Conservation (phyloP, 2,113 vertebrate species). For the Leptobrachium ailaonicum region DNA sequence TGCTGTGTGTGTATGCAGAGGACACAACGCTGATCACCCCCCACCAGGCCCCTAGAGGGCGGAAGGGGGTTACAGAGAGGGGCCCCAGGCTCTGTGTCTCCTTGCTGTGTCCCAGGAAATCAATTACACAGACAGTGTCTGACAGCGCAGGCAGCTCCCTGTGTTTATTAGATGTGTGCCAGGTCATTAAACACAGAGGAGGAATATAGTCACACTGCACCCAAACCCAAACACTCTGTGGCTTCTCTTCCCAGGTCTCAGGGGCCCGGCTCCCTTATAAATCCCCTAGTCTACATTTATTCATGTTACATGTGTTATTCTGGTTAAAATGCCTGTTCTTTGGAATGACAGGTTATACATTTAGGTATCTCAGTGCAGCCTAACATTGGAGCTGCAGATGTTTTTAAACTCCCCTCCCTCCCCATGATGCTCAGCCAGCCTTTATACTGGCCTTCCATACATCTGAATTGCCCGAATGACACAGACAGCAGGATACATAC, state of each 20-base stretch:
- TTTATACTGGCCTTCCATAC: too few species aligned
- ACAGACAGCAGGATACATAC: too few species aligned
- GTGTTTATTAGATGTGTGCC: constrained; percentile 44
- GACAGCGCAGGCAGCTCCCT: constrained; percentile 24
- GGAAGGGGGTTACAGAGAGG: constrained; percentile 30
- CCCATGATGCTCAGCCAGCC: too few species aligned
- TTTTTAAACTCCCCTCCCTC: too few species aligned
- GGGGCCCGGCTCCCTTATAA: constrained; percentile 8
- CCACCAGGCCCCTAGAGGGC: not conserved
- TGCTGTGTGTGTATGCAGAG: not conserved
- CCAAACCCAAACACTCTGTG: constrained; percentile 5
- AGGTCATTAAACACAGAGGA: constrained; percentile 45
- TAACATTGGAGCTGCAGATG: too few species aligned
- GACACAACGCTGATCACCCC: not conserved
- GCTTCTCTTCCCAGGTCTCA: not conserved
- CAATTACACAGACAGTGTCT: constrained; percentile 36
- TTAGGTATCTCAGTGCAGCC: too few species aligned
- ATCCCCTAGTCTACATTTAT: constrained; percentile 9
- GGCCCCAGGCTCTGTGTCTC: constrained; percentile 60
- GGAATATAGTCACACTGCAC: constrained; percentile 5
- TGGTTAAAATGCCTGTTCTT: too few species aligned
- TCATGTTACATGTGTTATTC: not conserved
- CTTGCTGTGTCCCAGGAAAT: constrained; percentile 51
- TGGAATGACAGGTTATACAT: too few species aligned
- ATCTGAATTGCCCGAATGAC: too few species aligned